Conservation (phyloP, 2,797 vertebrate species). For the Limosa lapponica region DNA sequence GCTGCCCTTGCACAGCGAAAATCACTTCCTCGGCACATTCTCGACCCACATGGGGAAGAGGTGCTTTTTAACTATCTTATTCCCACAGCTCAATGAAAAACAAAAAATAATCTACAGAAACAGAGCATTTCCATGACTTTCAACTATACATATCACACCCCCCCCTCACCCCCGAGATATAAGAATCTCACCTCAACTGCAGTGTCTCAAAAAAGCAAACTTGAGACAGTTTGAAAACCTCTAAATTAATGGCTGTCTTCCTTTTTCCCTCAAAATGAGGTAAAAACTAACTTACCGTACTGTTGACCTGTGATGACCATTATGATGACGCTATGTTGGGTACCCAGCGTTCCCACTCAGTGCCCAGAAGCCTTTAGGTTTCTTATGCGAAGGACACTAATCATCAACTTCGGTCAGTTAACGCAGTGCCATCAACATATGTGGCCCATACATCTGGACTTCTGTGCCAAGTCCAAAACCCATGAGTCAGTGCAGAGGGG, state of each 20-base stretch:
- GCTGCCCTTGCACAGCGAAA: background rate
- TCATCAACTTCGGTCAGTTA: background rate
- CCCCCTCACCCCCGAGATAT: rapidly evolving
- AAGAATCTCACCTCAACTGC: background rate
- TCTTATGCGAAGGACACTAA: background rate
- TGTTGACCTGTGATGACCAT: background rate
- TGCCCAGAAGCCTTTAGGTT: background rate
- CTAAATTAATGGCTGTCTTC: background rate
- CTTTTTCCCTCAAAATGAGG: background rate
- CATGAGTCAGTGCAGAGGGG: background rate
- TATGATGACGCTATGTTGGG: background rate
- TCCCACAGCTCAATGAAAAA: background rate
- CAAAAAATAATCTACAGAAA: background rate
- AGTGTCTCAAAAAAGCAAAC: background rate
- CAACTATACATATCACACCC: background rate
- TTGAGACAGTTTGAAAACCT: background rate
- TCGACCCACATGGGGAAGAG: background rate
- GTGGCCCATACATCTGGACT: background rate
- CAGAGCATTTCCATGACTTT: background rate
- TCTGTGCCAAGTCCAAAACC: background rate
- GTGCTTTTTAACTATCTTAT: background rate
- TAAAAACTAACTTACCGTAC: background rate
- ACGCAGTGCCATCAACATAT: background rate
- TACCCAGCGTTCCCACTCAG: background rate
- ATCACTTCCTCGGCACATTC: background rate